Base-by-base conservation (phyloP, 1,140 invertebrate species). In the Musca vetustissima region DNA sequence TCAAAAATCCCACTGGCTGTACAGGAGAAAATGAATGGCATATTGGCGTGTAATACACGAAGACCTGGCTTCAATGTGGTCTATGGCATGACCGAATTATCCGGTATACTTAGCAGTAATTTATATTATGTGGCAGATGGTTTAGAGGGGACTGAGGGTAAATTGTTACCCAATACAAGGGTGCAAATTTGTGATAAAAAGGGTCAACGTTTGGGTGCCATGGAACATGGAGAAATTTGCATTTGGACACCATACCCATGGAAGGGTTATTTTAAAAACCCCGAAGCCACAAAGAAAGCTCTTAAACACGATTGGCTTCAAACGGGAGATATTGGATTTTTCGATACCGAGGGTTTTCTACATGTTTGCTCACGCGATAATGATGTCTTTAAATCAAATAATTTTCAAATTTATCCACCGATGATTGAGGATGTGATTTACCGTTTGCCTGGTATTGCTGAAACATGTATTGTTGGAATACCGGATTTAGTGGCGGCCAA, bases 341-440 rank as follows among this genome's bases (percentile, higher is more conserved):
- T 88, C 69, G 89, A 92, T 71, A 83, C 89, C 70, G 85, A 90
- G 19, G 85, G 85, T 0, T 87, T 85, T 65, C 86, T 92, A 61
- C 90, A 84, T 70, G 85, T 93, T 53, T 84, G 89, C 6, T 91
- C 91, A 71, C 83, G 92, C 65, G 81, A 91, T 32, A 93, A 92
- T 72, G 90, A 92, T 74, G 83, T 93, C 47, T 91, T 93, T 57
- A 93, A 93, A 82, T 91, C 89, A 61, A 76, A 75, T 53, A 80
- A 76, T 73, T 78, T 84, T 50, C 83, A 94, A 91, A 93, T 96
- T 8, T 90, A 93, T 17, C 94, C 94, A 19, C 91, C 93, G 1
- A 93, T 96, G 84, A 84, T 96, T 50, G 94, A 96, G 83, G 91
- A 89, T 75, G 82, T 96, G 13, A 87, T 96, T 13, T 83, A 92